phyloP scores from a whole-genome alignment of 1,140 invertebrate genomes.

The Caenorhabditis elegans region DNA sequence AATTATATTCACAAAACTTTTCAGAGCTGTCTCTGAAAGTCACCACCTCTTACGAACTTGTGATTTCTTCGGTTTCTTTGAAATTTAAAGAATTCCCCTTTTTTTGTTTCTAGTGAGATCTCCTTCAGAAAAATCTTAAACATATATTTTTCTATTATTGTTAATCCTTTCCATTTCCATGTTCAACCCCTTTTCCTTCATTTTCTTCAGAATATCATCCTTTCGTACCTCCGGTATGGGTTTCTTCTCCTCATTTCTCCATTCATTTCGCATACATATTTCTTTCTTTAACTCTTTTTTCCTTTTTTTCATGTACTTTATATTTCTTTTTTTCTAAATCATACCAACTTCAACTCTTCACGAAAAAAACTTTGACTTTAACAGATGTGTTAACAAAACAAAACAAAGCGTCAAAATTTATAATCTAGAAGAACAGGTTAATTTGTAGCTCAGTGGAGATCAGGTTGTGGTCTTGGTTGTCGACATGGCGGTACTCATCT shows the following conservation, averaged over 20 bases:
- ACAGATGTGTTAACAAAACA: too few relatives aligned
- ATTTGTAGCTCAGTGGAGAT: too few relatives aligned
- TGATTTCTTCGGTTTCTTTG: conserved; percentile 25
- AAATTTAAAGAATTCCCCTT: conserved; percentile 10
- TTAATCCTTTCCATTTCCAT: background rate
- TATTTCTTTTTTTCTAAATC: background rate
- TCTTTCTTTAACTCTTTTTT: background rate
- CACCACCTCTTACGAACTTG: conserved; percentile 16
- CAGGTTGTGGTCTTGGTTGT: too few relatives aligned
- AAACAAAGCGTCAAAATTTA: too few relatives aligned
- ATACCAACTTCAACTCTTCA: background rate
- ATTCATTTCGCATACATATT: conserved; percentile 15
- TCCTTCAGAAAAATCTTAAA: background rate
- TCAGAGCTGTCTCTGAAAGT: background rate
- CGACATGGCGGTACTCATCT: too few relatives aligned
- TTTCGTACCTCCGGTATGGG: conserved; percentile 18
- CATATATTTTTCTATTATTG: background rate
- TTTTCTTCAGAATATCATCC: background rate
- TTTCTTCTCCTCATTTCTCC: background rate
- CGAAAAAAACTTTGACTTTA: background rate
- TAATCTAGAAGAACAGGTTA: too few relatives aligned
- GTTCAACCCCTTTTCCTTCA: background rate
- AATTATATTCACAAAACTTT: background rate
- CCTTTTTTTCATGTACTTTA: background rate
- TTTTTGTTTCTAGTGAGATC: conserved; percentile 14